A percentile compares a stretch with the other conserved stretches of the same genome.
phyloP scores from a whole-genome alignment of 2,797 vertebrate species.

The Rallus crepitans region DNA sequence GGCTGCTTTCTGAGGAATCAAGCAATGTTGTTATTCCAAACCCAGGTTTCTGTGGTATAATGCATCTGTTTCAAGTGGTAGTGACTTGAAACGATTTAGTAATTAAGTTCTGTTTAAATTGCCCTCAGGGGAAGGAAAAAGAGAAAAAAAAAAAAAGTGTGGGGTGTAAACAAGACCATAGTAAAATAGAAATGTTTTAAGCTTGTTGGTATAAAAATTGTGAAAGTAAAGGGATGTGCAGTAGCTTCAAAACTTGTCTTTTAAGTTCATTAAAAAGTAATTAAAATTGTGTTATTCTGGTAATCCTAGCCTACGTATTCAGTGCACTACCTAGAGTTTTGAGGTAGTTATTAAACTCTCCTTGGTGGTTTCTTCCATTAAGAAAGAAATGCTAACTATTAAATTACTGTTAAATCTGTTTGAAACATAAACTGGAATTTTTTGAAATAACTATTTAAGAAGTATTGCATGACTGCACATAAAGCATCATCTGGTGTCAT shows the following conservation, averaged over 20 bases:
- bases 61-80: not conserved
- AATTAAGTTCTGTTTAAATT: not conserved
- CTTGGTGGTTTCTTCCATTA: not conserved
- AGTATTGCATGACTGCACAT: not conserved
- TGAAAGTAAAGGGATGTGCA: not conserved
- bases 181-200: not conserved
- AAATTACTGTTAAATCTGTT: not conserved
- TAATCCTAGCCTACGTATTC: not conserved
- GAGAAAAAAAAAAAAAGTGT: not conserved
- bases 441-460: not conserved
- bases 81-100: not conserved
- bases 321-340: not conserved
- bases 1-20: not conserved
- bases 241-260: not conserved
- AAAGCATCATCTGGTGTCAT: conserved; percentile 8
- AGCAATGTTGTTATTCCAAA: not conserved
- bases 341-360: not conserved
- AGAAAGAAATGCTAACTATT: not conserved
- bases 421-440: not conserved
- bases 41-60: not conserved
- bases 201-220: not conserved
- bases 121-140: not conserved
- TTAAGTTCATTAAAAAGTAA: not conserved
- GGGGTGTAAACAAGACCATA: not conserved
- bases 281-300: not conserved